Evolutionary conservation across 2,797 vertebrate genomes (phyloP).

Genomic region (Lepidocolaptes lacrymiger): DNA sequence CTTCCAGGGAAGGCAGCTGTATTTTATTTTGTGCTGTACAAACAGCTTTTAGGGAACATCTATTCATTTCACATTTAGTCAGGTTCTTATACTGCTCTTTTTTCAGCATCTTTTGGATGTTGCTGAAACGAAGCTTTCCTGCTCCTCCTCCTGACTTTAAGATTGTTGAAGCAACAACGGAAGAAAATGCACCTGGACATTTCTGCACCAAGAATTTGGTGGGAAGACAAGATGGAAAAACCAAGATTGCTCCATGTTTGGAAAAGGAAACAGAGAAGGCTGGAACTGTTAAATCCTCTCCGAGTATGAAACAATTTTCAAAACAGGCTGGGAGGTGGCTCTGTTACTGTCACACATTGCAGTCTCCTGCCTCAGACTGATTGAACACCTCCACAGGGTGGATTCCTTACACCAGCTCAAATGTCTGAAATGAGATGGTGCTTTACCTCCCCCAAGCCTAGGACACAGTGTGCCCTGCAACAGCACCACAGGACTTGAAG

Average conservation of each 20-base stretch:
- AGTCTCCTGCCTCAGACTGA: not conserved
- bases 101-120: not conserved
- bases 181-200: not conserved
- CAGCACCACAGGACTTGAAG: not conserved
- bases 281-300: not conserved
- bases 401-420: not conserved
- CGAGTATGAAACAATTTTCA: not conserved
- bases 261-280: not conserved
- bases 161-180: not conserved
- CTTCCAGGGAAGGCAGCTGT: not conserved
- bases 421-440: accelerated
- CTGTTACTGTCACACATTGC: not conserved
- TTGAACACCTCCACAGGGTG: accelerated
- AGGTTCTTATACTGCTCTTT: not conserved
- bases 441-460: not conserved
- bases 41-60: not conserved
- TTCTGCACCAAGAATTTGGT: not conserved
- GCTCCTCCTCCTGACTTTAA: not conserved
- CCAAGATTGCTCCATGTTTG: not conserved
- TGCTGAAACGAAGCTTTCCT: not conserved
- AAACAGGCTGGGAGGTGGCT: accelerated
- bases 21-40: not conserved
- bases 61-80: not conserved
- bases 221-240: not conserved
- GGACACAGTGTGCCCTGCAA: accelerated